Conservation (phyloP, 2,888 invertebrate species). For the Xestobium rufovillosum region DNA sequence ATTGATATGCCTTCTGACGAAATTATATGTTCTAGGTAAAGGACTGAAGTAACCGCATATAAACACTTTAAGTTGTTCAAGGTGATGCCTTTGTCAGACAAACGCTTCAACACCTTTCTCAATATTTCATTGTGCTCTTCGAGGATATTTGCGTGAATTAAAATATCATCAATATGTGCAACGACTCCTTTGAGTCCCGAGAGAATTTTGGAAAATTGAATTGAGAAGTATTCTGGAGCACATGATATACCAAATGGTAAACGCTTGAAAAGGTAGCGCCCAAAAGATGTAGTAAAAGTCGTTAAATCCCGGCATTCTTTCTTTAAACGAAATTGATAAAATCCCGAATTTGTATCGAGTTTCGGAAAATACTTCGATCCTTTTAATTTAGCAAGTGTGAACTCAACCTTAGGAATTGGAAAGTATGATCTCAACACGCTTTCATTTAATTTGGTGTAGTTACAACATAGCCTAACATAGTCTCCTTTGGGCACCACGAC, state of each 20-base stretch:
- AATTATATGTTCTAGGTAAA: neutral
- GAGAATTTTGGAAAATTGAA: constrained; percentile 13
- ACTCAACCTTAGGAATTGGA: constrained; percentile 25
- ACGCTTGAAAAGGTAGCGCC: constrained; percentile 10
- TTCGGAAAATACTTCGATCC: constrained; percentile 23
- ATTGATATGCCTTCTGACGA: constrained; percentile 3
- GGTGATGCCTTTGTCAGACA: constrained; percentile 10
- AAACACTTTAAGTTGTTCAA: constrained; percentile 12
- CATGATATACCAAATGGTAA: constrained; percentile 13
- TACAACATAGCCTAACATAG: constrained; percentile 17
- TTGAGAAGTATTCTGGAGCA: constrained; percentile 11
- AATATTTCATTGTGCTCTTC: constrained; percentile 14
- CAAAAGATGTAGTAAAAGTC: constrained; percentile 8
- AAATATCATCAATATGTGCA: constrained; percentile 14
- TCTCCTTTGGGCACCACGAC: constrained; percentile 16
- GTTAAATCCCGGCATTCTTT: neutral
- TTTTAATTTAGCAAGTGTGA: constrained; percentile 19
- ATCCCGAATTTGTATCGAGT: constrained; percentile 19
- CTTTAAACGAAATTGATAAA: neutral
- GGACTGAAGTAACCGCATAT: constrained; percentile 5
- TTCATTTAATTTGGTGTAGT: constrained; percentile 20
- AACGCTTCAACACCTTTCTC: constrained; percentile 1
- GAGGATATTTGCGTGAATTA: constrained; percentile 9
- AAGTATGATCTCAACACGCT: constrained; percentile 20
- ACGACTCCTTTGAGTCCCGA: constrained; percentile 13